phyloP scores from a whole-genome alignment of 2,888 invertebrate species.

The Lepidonotus clava region DNA sequence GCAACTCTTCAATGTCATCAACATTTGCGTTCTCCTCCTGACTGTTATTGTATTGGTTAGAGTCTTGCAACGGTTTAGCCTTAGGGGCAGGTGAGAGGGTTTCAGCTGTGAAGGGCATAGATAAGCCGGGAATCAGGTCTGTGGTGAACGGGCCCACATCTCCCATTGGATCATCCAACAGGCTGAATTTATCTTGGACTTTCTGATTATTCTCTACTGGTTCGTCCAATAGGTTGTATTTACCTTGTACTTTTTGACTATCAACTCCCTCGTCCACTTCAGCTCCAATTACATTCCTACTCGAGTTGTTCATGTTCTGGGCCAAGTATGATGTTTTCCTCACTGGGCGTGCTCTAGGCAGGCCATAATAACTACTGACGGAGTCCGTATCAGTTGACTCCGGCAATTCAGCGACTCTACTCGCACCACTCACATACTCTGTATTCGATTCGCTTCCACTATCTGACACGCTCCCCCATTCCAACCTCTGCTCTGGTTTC shows the following conservation, averaged over 20 bases:
- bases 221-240: no score
- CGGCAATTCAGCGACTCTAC: background rate
- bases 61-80: no score
- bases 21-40: no score
- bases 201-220: no score
- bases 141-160: background rate
- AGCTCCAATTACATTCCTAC: constrained; percentile 4
- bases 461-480: constrained; percentile 1
- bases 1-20: constrained; percentile 12
- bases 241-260: no score
- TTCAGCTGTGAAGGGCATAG: no score
- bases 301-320: background rate
- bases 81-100: no score
- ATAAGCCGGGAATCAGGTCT: background rate
- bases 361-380: no score
- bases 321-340: no score
- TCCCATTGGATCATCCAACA: background rate
- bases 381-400: constrained; percentile 36
- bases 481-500: background rate
- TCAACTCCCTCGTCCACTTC: background rate
- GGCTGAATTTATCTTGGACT: no score
- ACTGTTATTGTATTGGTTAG: no score
- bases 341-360: no score
- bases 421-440: background rate
- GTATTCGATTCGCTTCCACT: constrained; percentile 22